phyloP scores from a whole-genome alignment of 1,140 invertebrate genomes.

The Wiebesia pumilae region DNA sequence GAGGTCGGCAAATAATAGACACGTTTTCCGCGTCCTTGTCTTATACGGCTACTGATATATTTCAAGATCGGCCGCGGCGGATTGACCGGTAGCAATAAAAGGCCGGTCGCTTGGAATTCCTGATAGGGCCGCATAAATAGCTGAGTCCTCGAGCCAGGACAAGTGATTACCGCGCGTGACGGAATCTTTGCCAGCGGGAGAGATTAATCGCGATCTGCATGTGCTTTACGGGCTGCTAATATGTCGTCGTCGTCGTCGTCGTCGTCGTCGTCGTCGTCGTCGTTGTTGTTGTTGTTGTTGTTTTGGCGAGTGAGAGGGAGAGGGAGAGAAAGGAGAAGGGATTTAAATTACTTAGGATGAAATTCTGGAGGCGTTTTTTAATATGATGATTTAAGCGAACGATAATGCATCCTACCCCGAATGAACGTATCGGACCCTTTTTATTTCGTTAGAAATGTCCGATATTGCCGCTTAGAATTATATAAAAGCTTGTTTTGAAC shows the following conservation, averaged over 20 bases:
- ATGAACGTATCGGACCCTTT: neutral
- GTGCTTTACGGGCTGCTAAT: neutral
- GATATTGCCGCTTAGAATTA: no score
- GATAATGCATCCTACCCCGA: neutral
- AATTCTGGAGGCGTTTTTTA: neutral
- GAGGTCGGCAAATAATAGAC: slow-evolving; percentile 21
- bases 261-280: neutral
- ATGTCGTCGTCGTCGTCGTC: neutral
- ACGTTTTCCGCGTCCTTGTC: slow-evolving; percentile 15
- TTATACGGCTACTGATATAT: slow-evolving; percentile 21
- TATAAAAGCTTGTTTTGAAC: no score
- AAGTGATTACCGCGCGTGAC: slow-evolving; percentile 28
- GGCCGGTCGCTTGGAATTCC: neutral
- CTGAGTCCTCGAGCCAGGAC: slow-evolving; percentile 10
- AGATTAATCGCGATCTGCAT: slow-evolving; percentile 17
- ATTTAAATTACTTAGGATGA: slow-evolving; percentile 2
- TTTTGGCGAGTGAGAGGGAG: neutral
- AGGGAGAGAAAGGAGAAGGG: neutral
- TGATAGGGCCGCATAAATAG: neutral
- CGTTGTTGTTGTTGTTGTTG: neutral
- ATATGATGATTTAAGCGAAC: neutral
- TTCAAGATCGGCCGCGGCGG: slow-evolving; percentile 18
- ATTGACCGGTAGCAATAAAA: slow-evolving; percentile 30
- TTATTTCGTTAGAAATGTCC: neutral
- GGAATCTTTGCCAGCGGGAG: neutral